Percentiles rank a stretch among this genome's conserved stretches.
These are phyloP conservation scores for Syrmaticus mikado DNA, from an alignment of 2,113 vertebrate species.

Conservation along the genomic window DNA sequence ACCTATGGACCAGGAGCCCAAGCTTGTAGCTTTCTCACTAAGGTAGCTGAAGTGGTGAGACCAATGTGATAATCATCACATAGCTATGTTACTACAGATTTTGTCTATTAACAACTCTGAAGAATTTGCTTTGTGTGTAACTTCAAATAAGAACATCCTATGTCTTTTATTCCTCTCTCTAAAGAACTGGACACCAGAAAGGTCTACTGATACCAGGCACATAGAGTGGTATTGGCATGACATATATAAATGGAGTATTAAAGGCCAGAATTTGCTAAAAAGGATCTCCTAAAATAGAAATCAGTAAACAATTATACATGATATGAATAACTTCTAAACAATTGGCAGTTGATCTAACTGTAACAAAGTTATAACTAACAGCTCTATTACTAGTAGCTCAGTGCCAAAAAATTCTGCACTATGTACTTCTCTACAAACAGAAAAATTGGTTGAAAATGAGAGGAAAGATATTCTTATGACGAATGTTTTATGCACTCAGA, in stretches of 20 bases:
- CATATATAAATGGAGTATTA: neutral
- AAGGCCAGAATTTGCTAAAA: neutral
- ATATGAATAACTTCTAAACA: neutral
- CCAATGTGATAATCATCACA: neutral
- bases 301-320: neutral
- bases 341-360: neutral
- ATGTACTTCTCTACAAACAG: neutral
- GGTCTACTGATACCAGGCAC: too few species aligned
- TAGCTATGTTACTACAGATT: neutral
- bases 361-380: neutral
- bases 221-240: too few species aligned
- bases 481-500: neutral
- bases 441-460: neutral
- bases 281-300: neutral
- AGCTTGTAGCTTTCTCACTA: neutral
- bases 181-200: neutral
- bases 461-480: neutral
- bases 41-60: neutral
- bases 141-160: neutral
- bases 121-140: neutral
- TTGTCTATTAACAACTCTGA: too few species aligned
- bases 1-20: neutral
- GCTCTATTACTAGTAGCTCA: neutral
- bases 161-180: neutral
- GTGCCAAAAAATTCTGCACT: neutral